Evolutionary conservation across 1,140 invertebrate genomes (phyloP).

Genomic region (Macrotrachela quadricornifera): DNA sequence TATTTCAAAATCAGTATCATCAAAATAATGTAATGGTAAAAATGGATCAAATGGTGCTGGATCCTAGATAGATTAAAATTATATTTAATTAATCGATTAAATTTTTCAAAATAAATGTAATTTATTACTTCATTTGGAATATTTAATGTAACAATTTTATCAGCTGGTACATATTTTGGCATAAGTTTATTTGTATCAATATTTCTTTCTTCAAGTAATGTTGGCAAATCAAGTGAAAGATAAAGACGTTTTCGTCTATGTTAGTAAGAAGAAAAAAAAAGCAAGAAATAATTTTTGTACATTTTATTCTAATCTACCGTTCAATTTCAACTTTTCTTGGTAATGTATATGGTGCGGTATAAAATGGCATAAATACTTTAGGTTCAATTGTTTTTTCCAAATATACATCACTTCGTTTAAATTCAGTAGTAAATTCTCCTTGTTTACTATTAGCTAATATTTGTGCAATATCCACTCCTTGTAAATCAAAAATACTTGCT

Average conservation of each 20-base stretch:
- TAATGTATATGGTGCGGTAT: slow-evolving; percentile 37
- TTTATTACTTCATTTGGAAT: no score
- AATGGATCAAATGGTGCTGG: slow-evolving; percentile 30
- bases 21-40: slow-evolving; percentile 45
- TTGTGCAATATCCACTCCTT: no score
- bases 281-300: no score
- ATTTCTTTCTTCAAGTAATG: slow-evolving; percentile 3
- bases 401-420: slow-evolving; percentile 34
- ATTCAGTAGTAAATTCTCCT: slow-evolving; percentile 19
- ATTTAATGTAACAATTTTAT: not conserved
- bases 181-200: slow-evolving; percentile 5
- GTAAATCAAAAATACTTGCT: no score
- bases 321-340: slow-evolving; percentile 46
- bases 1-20: slow-evolving; percentile 45
- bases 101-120: no score
- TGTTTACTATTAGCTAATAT: no score
- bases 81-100: no score
- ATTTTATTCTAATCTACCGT: slow-evolving; percentile 19
- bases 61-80: slow-evolving; percentile 13
- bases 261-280: not conserved
- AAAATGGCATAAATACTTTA: slow-evolving; percentile 43
- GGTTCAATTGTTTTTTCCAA: slow-evolving; percentile 44
- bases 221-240: slow-evolving; percentile 2
- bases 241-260: not conserved
- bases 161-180: not conserved